These are phyloP conservation scores for Moxostoma hubbsi DNA, from an alignment of 2,797 vertebrate species.

Conservation along the genomic window DNA sequence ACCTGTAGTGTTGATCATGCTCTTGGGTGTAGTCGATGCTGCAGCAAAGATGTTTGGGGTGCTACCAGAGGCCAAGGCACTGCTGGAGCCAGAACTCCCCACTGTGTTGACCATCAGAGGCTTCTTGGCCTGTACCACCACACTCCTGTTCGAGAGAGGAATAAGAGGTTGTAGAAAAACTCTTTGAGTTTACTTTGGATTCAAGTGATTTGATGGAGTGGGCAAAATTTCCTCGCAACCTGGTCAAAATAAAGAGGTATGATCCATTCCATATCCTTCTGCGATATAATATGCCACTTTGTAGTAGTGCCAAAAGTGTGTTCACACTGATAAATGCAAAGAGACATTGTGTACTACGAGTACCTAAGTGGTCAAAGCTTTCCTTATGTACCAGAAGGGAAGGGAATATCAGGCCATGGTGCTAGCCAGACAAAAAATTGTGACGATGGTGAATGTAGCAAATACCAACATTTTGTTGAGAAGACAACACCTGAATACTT, in stretches of 20 bases:
- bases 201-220: conserved; percentile 7
- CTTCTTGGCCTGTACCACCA: conserved; percentile 95
- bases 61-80: conserved; percentile 82
- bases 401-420: too few relatives aligned
- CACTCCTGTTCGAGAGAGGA: conserved; percentile 81
- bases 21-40: conserved; percentile 90
- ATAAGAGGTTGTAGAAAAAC: conserved; percentile 3
- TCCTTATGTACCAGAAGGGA: too few relatives aligned
- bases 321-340: too few relatives aligned
- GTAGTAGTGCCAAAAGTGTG: too few relatives aligned
- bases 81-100: conserved; percentile 80
- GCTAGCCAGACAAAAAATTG: too few relatives aligned
- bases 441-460: too few relatives aligned
- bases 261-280: too few relatives aligned
- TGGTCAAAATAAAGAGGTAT: not conserved
- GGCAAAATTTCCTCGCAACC: not conserved
- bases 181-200: not conserved
- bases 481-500: too few relatives aligned
- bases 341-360: too few relatives aligned
- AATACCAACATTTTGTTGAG: too few relatives aligned
- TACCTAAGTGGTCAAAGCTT: too few relatives aligned
- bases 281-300: too few relatives aligned
- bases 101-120: conserved; percentile 87
- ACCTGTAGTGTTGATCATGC: conserved; percentile 99
- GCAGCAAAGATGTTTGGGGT: conserved; percentile 92